Percentiles rank a stretch among this genome's conserved stretches.
These are phyloP conservation scores for Hymenopus coronatus DNA, from an alignment of 2,888 invertebrate genomes.

Conservation along the genomic window DNA sequence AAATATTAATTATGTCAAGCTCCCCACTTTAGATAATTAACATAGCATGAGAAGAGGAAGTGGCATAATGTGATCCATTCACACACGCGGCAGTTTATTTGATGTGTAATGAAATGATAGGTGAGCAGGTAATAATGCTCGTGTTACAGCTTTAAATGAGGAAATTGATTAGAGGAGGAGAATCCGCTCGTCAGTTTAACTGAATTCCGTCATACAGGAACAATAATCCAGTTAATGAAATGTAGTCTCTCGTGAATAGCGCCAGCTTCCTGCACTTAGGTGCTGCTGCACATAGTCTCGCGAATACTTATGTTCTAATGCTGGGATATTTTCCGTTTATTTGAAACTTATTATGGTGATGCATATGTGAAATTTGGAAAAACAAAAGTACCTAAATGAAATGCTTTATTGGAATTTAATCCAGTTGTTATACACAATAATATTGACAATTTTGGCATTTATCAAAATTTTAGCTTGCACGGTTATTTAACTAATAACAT, in stretches of 20 bases:
- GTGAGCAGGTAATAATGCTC: neutral
- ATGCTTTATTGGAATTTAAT: no score
- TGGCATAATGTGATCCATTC: neutral
- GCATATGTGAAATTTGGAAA: no score
- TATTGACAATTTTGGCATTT: no score
- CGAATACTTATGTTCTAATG: no score
- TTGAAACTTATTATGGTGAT: no score
- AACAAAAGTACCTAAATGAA: no score
- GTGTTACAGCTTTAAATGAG: neutral
- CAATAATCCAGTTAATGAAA: neutral
- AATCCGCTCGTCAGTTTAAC: neutral
- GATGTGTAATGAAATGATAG: neutral
- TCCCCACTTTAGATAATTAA: neutral
- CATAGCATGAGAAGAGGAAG: neutral
- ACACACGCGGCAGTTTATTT: neutral
- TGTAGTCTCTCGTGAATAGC: no score
- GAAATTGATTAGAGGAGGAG: neutral
- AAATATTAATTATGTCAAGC: neutral
- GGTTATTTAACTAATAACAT: no score
- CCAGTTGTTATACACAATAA: no score
- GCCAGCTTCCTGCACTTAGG: neutral
- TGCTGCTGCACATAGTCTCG: neutral
- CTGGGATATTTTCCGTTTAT: no score
- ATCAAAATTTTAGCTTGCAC: no score
- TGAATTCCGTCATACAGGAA: neutral